Evolutionary conservation across 2,888 invertebrate genomes (phyloP), one percentile per base, ranked within the genome.

Genomic region (Ctena decussata): DNA sequence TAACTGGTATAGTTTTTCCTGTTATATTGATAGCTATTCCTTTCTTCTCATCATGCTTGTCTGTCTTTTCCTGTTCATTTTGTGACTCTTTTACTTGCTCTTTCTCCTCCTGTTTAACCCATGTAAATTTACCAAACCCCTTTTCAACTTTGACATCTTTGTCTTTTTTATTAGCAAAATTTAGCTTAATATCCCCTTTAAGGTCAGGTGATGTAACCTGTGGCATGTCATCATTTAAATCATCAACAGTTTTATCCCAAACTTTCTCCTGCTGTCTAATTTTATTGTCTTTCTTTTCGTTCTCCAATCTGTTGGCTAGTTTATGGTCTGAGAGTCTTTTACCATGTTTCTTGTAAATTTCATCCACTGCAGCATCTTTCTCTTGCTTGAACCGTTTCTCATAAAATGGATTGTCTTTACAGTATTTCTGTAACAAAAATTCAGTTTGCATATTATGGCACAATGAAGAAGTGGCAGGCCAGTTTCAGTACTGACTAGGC

Each of bases 311-410:
- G 41, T 18, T 41, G 18, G 27, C 72, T 30, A 8, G 21, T 32
- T 65, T 39, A 12, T 27, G n/a, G 27, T 82, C 77, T 0, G 41
- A n/a, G 27, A 78, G 11, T 35, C 78, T 69, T 24, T 82, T 46
- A 8, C 74, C 82, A 30, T 73, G 60, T 49, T 78, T 85, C 53
- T 79, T n/a, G 21, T 75, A 24, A n/a, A 75, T 77, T 65, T 49
- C 71, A n/a, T 57, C 49, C 18, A 94, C 53, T n/a, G 89, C 92
- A 15, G 93, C 92, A 11, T 93, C 92, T 77, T 93, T 92, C 49
- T 95, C 94, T 41, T 94, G 83, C 35, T 91, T 91, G 77, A 86
- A 86, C 46, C 93, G 86, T 74, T 92, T 91, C 76, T 94, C 94
- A 87, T 95, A 94, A 77, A 91, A 92, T 32, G 92, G 93, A 77